Conservation (phyloP, 2,113 vertebrate species). For the Hemiprocne comata region DNA sequence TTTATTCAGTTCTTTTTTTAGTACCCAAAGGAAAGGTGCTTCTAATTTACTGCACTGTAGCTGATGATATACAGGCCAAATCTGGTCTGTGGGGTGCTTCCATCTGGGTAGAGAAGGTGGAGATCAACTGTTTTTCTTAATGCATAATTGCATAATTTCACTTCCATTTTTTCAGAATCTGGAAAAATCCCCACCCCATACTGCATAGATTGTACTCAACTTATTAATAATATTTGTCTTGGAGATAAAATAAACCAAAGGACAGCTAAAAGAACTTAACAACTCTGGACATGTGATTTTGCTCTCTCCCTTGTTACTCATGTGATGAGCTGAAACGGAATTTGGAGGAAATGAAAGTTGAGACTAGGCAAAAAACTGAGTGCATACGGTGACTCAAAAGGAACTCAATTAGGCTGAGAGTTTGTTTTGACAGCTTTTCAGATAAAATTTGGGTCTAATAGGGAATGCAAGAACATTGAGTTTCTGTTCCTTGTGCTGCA, state of each 20-base stretch:
- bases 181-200: background rate
- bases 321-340: conserved; percentile 1
- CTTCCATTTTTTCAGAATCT: background rate
- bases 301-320: background rate
- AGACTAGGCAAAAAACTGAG: background rate
- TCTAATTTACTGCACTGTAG: background rate
- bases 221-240: background rate
- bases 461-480: background rate
- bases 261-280: background rate
- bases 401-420: background rate
- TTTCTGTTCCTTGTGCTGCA: background rate
- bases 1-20: background rate
- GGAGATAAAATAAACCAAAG: background rate
- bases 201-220: background rate
- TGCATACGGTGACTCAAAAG: background rate
- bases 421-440: conserved; percentile 39
- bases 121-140: background rate
- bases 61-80: background rate
- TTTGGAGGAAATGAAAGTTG: conserved; percentile 12
- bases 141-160: background rate
- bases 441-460: background rate
- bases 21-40: background rate
- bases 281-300: background rate
- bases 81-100: background rate
- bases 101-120: background rate